Conservation (phyloP, 2,113 vertebrate genomes). For the Pteropus alecto region DNA sequence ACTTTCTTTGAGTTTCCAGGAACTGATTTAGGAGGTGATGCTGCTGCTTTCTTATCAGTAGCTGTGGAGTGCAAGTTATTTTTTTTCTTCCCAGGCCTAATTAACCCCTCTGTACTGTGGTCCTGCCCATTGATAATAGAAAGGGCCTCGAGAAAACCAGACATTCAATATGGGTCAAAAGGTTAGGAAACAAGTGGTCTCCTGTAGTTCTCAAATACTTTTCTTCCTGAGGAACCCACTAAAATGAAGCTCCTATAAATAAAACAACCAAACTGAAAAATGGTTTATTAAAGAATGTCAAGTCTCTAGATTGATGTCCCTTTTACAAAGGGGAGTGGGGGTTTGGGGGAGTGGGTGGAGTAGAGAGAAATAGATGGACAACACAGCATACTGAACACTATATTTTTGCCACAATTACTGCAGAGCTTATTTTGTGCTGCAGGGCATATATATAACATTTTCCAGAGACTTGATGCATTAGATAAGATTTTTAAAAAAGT, state of each 20-base stretch:
- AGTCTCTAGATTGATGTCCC: background rate
- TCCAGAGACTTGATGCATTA: background rate
- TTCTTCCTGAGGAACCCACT: constrained; percentile 38
- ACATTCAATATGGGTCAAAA: constrained; percentile 62
- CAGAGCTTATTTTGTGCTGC: rapidly evolving
- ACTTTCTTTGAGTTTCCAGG: background rate
- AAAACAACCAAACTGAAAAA: background rate
- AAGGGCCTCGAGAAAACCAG: constrained; percentile 62
- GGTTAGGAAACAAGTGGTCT: constrained; percentile 57
- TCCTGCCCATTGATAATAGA: constrained; percentile 13
- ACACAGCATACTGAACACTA: rapidly evolving
- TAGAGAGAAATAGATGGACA: background rate
- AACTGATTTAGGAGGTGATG: background rate
- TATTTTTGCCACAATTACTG: background rate
- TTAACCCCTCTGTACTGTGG: constrained; percentile 59
- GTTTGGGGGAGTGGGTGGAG: no score
- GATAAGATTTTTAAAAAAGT: background rate
- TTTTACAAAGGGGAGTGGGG: background rate
- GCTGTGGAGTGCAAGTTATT: constrained; percentile 13
- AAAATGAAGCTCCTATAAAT: background rate
- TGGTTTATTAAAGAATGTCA: background rate
- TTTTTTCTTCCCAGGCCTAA: constrained; percentile 37
- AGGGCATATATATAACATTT: background rate
- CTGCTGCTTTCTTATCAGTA: constrained; percentile 59
- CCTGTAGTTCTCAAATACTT: constrained; percentile 25